Conservation (phyloP, 2,113 vertebrate genomes). For the Heterotis niloticus region DNA sequence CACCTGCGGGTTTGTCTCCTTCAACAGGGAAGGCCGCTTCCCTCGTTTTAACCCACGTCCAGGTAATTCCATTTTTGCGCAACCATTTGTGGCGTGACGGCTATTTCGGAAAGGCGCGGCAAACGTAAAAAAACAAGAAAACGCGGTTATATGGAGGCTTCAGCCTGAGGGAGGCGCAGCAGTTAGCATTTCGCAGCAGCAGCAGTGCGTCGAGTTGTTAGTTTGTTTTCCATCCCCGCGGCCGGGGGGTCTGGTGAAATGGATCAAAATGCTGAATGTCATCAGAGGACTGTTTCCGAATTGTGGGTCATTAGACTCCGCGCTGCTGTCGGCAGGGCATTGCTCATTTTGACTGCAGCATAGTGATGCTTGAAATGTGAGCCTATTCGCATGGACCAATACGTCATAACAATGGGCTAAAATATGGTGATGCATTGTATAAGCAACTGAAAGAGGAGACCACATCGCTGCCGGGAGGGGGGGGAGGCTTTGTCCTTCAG, state of each 20-base stretch:
- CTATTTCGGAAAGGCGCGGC: background rate
- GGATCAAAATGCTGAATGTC: background rate
- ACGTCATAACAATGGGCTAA: background rate
- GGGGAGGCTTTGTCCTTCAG: background rate
- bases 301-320: background rate
- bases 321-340: background rate
- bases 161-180: background rate
- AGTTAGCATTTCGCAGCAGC: background rate
- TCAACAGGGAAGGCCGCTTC: background rate
- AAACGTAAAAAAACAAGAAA: background rate
- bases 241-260: background rate
- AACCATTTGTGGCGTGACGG: background rate
- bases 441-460: background rate
- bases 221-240: background rate
- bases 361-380: background rate
- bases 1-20: too few species aligned
- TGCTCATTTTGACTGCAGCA: conserved; percentile 8
- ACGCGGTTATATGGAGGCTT: background rate
- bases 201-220: background rate
- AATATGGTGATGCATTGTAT: background rate
- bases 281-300: background rate
- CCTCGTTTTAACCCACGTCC: background rate
- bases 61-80: background rate
- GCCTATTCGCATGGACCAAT: background rate
- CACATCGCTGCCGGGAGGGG: background rate